A percentile compares a stretch with the other conserved stretches of the same genome.
phyloP scores from a whole-genome alignment of 2,888 invertebrate genomes.

The Eupelmus urozonus region DNA sequence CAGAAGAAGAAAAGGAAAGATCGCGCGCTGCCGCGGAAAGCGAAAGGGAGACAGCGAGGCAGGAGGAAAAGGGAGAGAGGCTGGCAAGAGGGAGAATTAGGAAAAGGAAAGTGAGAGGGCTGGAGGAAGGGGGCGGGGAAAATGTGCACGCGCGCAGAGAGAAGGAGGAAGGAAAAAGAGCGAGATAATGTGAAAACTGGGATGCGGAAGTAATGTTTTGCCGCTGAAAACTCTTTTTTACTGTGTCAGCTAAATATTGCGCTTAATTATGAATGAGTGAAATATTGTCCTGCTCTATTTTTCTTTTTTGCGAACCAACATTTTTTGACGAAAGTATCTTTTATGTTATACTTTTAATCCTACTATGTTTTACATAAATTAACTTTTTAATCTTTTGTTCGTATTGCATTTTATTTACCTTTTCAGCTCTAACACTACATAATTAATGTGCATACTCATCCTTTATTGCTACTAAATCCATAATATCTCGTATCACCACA shows the following conservation, averaged over 20 bases:
- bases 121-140: slow-evolving; percentile 9
- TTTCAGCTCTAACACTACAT: no score
- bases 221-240: no score
- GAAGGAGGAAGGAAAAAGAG: slow-evolving; percentile 13
- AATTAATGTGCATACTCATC: no score
- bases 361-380: no score
- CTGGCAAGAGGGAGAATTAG: neutral
- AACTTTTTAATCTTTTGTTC: no score
- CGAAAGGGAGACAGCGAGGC: slow-evolving; percentile 28
- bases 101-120: slow-evolving; percentile 31
- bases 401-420: no score
- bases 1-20: slow-evolving; percentile 51
- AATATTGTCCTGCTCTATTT: no score
- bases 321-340: no score
- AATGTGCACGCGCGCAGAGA: slow-evolving; percentile 18
- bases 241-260: neutral
- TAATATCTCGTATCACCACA: no score
- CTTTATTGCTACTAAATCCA: no score
- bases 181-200: neutral
- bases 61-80: slow-evolving; percentile 22
- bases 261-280: neutral
- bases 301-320: no score
- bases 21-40: slow-evolving; percentile 12
- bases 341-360: no score
- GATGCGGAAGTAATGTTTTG: slow-evolving; percentile 18